phyloP scores from a whole-genome alignment of 2,888 invertebrate genomes.

The Hypomecis atomaria region DNA sequence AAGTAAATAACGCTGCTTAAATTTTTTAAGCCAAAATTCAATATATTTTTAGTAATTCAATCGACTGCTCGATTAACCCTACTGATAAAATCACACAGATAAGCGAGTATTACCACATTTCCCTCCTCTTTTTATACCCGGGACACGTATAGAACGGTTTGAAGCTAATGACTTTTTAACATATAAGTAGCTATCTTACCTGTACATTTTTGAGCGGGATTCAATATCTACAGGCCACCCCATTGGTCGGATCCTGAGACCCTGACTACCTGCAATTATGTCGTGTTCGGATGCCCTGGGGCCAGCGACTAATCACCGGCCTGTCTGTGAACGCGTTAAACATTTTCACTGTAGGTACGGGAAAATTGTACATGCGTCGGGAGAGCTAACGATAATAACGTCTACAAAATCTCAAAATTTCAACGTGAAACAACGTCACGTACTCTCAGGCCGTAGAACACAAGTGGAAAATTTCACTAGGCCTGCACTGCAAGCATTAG shows the following conservation, averaged over 20 bases:
- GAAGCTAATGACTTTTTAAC: constrained; percentile 28
- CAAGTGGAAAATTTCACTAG: too few species aligned
- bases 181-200: constrained; percentile 27
- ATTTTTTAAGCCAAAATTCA: too few species aligned
- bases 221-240: constrained; percentile 66
- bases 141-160: neutral
- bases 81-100: constrained; percentile 4
- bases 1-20: neutral
- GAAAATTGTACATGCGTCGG: neutral
- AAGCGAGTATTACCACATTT: neutral
- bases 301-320: constrained; percentile 68
- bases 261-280: constrained; percentile 77
- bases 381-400: neutral
- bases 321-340: constrained; percentile 19
- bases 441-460: too few species aligned
- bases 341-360: constrained; percentile 13
- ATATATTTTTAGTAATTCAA: too few species aligned
- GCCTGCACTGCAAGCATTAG: too few species aligned
- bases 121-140: neutral
- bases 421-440: too few species aligned
- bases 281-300: constrained; percentile 69
- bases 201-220: constrained; percentile 45
- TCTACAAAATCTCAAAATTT: neutral
- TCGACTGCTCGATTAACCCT: neutral
- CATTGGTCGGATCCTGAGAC: constrained; percentile 73